Base-by-base conservation (phyloP, 2,797 vertebrate genomes). In the Chromis chromis region DNA sequence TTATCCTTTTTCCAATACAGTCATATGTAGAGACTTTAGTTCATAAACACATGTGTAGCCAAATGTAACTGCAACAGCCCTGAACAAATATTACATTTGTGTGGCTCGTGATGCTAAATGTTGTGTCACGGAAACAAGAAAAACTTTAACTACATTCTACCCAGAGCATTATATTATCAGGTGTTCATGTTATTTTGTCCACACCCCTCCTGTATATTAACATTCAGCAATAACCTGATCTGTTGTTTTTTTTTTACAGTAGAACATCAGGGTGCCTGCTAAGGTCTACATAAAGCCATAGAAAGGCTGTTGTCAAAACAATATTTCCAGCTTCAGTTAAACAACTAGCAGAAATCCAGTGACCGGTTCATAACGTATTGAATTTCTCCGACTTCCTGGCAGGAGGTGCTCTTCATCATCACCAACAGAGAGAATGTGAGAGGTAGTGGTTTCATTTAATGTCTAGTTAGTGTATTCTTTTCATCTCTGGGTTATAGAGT, bases 371-470 rank as follows among this genome's bases (percentile, higher is more conserved):
- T 71, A 73, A 8, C 72, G 76, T 79, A 74, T 75, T 86, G 67
- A 65, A 77, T 90, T 92, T 80, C 78, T 70, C 27, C 59, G 44
- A 16, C 77, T 76, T 86, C 78, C 78, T 86, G 72, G 81, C 78
- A 76, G 61, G 75, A 83, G 61, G 74, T 42, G 2, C 52, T 72
- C 49, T 70, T 64, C 70, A 68, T 76, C 67, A 54, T 54, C 39
- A 70, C 66, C 71, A 65, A 52, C 74, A 76, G 68, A 69, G 46
- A 63, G 73, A 70, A 86, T 74, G 86, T 79, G 79, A 88, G 82
- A 82, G 79, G 73, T 28, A 61, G 79, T 76, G 72, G 79, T 91
- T 91, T 71, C 66, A 27, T 86, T 93, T 92, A 89, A 86, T 78
- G 68, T 85, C 86, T 83, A 77, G 77, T 90, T 88, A 68, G 80